phyloP scores from a whole-genome alignment of 2,888 invertebrate genomes.

The Mechanitis mazaeus region DNA sequence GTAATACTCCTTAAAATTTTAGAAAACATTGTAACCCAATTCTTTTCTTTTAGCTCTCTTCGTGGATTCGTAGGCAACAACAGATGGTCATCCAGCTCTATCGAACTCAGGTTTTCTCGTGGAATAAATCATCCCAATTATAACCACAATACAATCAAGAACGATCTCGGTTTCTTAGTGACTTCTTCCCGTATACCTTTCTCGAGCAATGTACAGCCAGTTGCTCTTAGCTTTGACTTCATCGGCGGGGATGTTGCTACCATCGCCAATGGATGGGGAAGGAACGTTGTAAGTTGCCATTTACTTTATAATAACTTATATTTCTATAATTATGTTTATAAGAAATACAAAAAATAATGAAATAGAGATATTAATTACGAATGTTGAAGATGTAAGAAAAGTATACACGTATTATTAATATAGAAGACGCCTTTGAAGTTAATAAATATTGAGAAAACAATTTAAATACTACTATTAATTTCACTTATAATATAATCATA shows the following conservation, averaged over 20 bases:
- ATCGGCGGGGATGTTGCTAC: slow-evolving; percentile 30
- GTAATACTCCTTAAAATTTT: too few relatives aligned
- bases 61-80: slow-evolving; percentile 30
- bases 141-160: slow-evolving; percentile 35
- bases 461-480: too few relatives aligned
- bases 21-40: too few relatives aligned
- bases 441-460: too few relatives aligned
- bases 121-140: slow-evolving; percentile 55
- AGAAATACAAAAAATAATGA: too few relatives aligned
- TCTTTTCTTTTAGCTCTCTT: neutral
- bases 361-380: too few relatives aligned
- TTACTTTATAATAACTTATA: too few relatives aligned
- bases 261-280: slow-evolving; percentile 41
- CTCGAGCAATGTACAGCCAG: slow-evolving; percentile 17
- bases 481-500: too few relatives aligned
- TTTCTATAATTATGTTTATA: too few relatives aligned
- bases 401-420: too few relatives aligned
- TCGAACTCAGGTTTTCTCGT: slow-evolving; percentile 37
- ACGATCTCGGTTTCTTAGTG: slow-evolving; percentile 39
- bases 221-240: slow-evolving; percentile 29
- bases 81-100: slow-evolving; percentile 47
- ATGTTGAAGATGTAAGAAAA: too few relatives aligned
- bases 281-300: slow-evolving; percentile 31
- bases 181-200: slow-evolving; percentile 26
- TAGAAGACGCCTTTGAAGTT: too few relatives aligned